phyloP scores from a whole-genome alignment of 2,113 vertebrate genomes.

The Garra rufa region DNA sequence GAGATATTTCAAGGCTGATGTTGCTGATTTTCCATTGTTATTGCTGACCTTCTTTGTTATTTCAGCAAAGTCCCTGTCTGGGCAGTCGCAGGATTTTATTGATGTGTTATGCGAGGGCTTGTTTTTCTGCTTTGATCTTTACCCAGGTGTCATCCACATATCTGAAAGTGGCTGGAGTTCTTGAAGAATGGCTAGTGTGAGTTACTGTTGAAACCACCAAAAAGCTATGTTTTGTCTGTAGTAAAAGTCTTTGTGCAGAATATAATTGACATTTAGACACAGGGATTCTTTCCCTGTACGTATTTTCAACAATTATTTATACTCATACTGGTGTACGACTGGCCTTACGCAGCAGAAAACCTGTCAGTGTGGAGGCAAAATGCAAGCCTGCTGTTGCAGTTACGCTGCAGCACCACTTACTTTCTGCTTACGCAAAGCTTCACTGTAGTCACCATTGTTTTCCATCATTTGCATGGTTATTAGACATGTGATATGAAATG shows the following conservation, averaged over 20 bases:
- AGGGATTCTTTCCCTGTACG: not conserved
- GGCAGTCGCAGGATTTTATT: not conserved
- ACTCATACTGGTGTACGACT: not conserved
- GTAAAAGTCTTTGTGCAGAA: not conserved
- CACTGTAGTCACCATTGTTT: not conserved
- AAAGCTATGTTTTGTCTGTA: not conserved
- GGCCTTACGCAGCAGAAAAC: not conserved
- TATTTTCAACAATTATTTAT: not conserved
- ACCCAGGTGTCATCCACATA: not conserved
- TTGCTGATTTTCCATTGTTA: not conserved
- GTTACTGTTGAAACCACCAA: not conserved
- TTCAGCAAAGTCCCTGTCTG: not conserved
- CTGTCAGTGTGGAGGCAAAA: not conserved
- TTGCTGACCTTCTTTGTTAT: not conserved
- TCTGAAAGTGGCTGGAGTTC: not conserved
- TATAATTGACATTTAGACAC: not conserved
- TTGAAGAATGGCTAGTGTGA: not conserved
- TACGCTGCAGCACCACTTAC: not conserved
- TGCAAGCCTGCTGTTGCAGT: not conserved
- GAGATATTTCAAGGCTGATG: slow-evolving; percentile 3
- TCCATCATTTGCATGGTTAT: slow-evolving; percentile 25
- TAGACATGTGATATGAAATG: slow-evolving; percentile 30
- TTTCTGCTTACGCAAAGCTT: not conserved
- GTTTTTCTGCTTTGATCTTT: slow-evolving; percentile 12
- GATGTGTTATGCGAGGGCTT: not conserved